Conservation (phyloP, 2,113 vertebrate genomes). For the Oryzias celebensis region DNA sequence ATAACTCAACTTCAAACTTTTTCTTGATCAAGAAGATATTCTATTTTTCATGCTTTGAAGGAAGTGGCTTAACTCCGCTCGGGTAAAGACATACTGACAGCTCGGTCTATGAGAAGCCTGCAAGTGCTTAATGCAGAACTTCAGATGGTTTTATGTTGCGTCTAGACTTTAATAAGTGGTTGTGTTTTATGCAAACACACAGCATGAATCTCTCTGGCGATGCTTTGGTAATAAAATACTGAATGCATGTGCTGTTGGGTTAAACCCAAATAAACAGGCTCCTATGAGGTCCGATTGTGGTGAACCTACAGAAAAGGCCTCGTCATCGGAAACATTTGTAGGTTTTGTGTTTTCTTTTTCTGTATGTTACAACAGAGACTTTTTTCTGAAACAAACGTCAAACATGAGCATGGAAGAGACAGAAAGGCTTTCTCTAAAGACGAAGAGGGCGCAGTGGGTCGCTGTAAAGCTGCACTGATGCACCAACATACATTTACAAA, state of each 20-base stretch:
- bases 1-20: no score
- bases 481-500: no score
- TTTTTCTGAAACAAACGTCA: constrained; percentile 25
- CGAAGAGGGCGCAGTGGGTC: not conserved
- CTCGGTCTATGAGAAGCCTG: constrained; percentile 75
- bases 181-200: constrained; percentile 79
- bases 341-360: constrained; percentile 22
- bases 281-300: constrained; percentile 61
- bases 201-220: constrained; percentile 69
- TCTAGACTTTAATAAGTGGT: constrained; percentile 98
- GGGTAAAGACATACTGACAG: constrained; percentile 63
- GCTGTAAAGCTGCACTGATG: not conserved
- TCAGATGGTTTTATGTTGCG: constrained; percentile 93
- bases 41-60: constrained; percentile 21
- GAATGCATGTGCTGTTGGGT: constrained; percentile 67
- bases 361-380: constrained; percentile 7
- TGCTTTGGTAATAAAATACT: constrained; percentile 76
- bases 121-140: constrained; percentile 83
- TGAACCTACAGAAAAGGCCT: constrained; percentile 47
- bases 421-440: constrained; percentile 1
- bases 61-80: constrained; percentile 8
- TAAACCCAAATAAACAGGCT: constrained; percentile 67
- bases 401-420: constrained; percentile 22
- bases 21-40: no score
- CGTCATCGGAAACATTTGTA: constrained; percentile 56